These are phyloP conservation scores for Cryptotis parvus DNA, from an alignment of 2,113 vertebrate genomes.

Conservation along the genomic window DNA sequence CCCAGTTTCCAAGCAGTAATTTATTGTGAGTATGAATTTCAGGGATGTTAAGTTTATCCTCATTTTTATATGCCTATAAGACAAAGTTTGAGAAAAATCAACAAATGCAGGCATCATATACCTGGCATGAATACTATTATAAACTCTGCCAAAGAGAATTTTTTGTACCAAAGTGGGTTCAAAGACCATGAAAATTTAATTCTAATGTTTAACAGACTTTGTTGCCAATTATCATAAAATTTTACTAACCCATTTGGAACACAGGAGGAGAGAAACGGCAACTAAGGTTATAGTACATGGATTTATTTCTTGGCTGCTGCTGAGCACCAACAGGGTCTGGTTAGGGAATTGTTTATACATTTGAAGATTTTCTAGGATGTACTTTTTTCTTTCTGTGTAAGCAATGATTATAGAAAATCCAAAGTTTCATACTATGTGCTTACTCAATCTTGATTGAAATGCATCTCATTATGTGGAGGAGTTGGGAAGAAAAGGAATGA, in stretches of 20 bases:
- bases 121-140: slow-evolving; percentile 55
- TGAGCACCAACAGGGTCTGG: not conserved
- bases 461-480: not conserved
- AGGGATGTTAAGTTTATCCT: slow-evolving; percentile 79
- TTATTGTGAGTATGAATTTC: slow-evolving; percentile 79
- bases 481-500: slow-evolving; percentile 5
- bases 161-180: slow-evolving; percentile 22
- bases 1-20: slow-evolving; percentile 72
- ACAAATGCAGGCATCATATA: slow-evolving; percentile 79
- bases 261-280: slow-evolving; percentile 20
- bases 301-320: slow-evolving; percentile 64
- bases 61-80: slow-evolving; percentile 75
- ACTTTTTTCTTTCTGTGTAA: slow-evolving; percentile 36
- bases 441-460: slow-evolving; percentile 56
- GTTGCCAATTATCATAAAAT: slow-evolving; percentile 65
- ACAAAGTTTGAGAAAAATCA: slow-evolving; percentile 78
- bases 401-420: slow-evolving; percentile 54
- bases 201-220: slow-evolving; percentile 56
- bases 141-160: slow-evolving; percentile 70
- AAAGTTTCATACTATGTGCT: slow-evolving; percentile 33
- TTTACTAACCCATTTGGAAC: slow-evolving; percentile 70
- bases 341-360: slow-evolving; percentile 38
- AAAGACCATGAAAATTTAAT: slow-evolving; percentile 55
- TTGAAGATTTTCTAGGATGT: slow-evolving; percentile 42
- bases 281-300: not conserved